These are phyloP conservation scores for Gopherus flavomarginatus DNA, from an alignment of 2,113 vertebrate species.

Conservation along the genomic window DNA sequence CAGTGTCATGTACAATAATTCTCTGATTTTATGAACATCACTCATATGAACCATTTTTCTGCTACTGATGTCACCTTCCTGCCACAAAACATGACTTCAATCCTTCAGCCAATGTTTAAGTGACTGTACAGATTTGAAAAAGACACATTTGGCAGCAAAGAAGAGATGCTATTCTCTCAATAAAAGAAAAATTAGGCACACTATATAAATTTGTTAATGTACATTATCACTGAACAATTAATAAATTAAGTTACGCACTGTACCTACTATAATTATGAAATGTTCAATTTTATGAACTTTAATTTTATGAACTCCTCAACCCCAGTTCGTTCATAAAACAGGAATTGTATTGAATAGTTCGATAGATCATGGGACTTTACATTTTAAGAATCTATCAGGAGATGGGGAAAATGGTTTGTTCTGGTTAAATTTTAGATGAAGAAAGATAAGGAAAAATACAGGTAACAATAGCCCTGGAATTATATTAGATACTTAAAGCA, in stretches of 20 bases:
- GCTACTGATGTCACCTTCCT: neutral
- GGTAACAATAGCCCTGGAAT: neutral
- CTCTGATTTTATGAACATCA: neutral
- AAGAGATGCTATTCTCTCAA: neutral
- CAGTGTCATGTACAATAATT: neutral
- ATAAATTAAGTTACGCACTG: neutral
- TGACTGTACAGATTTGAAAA: neutral
- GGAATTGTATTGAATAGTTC: neutral
- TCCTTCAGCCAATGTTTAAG: neutral
- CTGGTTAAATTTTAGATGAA: neutral
- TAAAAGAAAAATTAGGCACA: neutral
- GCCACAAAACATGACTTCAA: neutral
- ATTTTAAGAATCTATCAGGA: neutral
- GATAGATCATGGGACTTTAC: slow-evolving; percentile 2
- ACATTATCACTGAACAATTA: neutral
- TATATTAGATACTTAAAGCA: neutral
- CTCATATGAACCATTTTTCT: neutral
- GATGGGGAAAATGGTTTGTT: neutral
- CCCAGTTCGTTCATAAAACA: neutral
- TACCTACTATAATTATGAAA: neutral
- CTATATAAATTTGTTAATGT: neutral
- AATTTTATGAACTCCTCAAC: neutral
- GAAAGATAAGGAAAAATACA: slow-evolving; percentile 1
- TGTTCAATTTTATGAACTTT: neutral
- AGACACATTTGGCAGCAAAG: neutral